These are phyloP conservation scores for Otis tarda DNA, from an alignment of 2,113 vertebrate species.

Conservation along the genomic window DNA sequence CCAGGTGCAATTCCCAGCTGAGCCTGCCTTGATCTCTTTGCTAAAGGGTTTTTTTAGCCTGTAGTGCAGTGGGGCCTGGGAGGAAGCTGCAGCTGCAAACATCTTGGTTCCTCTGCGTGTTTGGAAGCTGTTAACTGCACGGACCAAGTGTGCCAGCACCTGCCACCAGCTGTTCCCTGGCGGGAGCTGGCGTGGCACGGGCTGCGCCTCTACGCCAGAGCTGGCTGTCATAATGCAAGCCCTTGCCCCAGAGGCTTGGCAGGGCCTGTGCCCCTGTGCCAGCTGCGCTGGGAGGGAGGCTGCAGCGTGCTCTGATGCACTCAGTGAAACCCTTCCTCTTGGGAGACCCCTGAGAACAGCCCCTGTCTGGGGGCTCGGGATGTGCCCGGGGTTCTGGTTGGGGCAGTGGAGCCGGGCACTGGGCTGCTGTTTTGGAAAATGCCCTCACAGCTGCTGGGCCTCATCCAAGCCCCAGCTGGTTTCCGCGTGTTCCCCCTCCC, in stretches of 20 bases:
- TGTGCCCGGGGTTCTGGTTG: not conserved
- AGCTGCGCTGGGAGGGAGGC: not conserved
- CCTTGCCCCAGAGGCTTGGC: not conserved
- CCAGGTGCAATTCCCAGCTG: rapidly evolving
- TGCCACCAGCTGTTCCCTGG: rapidly evolving
- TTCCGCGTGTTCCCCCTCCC: no score
- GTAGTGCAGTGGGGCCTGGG: not conserved
- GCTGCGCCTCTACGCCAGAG: not conserved
- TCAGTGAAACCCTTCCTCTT: not conserved
- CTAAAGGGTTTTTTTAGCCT: not conserved
- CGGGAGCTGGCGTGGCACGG: not conserved
- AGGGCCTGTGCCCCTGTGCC: not conserved
- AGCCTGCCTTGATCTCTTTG: not conserved
- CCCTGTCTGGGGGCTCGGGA: not conserved
- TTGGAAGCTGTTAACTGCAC: not conserved
- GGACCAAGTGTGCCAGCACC: no score
- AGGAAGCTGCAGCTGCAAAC: not conserved
- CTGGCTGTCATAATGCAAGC: rapidly evolving
- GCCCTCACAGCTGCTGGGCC: not conserved
- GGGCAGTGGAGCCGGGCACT: not conserved
- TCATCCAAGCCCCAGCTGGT: no score
- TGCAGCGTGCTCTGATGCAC: rapidly evolving
- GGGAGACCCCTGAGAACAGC: not conserved
- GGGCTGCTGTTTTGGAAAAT: not conserved
- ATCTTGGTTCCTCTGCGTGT: not conserved